Base-by-base conservation (phyloP, 2,797 vertebrate species). In the Helarctos malayanus region DNA sequence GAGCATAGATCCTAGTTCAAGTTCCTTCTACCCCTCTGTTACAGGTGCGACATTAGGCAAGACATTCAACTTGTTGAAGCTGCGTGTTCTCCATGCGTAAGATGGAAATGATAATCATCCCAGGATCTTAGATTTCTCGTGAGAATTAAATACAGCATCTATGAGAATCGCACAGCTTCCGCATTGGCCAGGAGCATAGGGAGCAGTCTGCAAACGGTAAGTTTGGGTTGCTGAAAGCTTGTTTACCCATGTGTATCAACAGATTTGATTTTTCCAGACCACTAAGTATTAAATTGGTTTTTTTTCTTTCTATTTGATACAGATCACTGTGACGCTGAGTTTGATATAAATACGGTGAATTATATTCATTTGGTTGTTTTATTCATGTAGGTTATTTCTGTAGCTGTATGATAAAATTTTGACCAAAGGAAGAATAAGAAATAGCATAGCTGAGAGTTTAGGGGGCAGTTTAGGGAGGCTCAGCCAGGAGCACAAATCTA, bases 301-400 rank as follows among this genome's bases (percentile, higher is more conserved):
- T 65, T 79, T 75, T 84, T 85, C 57, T 80, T 95, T 85, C n/a
- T 88, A 38, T 87, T 95, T 87, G 5, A 65, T 23, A 65, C 27
- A 8, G 38, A 61, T 45, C 23, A 45, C 38, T 59, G 18, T 63
- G 54, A 19, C 9, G 80, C 29, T 3, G 0, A 89, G 35, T 69
- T 38, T 83, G 27, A 35, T 45, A 32, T 29, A 93, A 95, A 68
- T 23, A 65, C 10, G 54, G 41, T 80, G 11, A 35, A 57, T 59
- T 90, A 14, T 13, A 25, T 47, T 57, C 25, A n/a, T 71, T 59
- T 54, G 29, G 29, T 69, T 73, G 49, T 84, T 90, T 79, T 59
- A 52, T 83, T 73, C n/a, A 7, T 59, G 35, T 73, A 41, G 54
- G 38, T 91, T 91, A 75, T 82, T 69, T 84, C 38, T 73, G 21